These are phyloP conservation scores for Eumacrocentrus americanus DNA, from an alignment of 2,888 invertebrate species.

Conservation along the genomic window DNA sequence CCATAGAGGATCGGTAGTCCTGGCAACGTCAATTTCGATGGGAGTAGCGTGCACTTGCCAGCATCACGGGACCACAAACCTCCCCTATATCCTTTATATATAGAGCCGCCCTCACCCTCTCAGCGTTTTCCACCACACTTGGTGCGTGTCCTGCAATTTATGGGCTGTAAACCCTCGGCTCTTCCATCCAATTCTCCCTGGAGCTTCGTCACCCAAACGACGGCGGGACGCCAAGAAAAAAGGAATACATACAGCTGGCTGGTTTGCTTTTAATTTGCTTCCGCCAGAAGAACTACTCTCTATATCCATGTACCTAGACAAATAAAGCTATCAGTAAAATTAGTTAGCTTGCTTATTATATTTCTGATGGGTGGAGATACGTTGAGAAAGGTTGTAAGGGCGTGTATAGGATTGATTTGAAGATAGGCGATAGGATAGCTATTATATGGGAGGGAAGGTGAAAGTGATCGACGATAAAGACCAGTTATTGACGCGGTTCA, in stretches of 20 bases:
- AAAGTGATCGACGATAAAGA: not conserved
- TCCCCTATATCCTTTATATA: too few species aligned
- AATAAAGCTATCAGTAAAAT: not conserved
- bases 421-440: too few species aligned
- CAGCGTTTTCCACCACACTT: slow-evolving; percentile 10
- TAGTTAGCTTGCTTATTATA: not conserved
- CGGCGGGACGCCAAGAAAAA: not conserved
- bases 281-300: too few species aligned
- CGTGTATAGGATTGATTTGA: too few species aligned
- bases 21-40: not conserved
- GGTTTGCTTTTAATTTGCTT: not conserved
- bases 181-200: not conserved
- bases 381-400: not conserved
- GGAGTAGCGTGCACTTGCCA: too few species aligned
- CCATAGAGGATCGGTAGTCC: not conserved
- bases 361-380: not conserved
- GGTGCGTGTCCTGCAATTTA: slow-evolving; percentile 36
- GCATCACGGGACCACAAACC: not conserved
- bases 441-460: too few species aligned
- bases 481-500: not conserved
- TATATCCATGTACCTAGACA: too few species aligned
- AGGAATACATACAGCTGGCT: not conserved
- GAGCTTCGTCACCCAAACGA: not conserved
- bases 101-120: not conserved
- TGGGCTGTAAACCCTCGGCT: slow-evolving; percentile 33